Evolutionary conservation across 2,797 vertebrate species (phyloP).

Genomic region (Ispidina picta): DNA sequence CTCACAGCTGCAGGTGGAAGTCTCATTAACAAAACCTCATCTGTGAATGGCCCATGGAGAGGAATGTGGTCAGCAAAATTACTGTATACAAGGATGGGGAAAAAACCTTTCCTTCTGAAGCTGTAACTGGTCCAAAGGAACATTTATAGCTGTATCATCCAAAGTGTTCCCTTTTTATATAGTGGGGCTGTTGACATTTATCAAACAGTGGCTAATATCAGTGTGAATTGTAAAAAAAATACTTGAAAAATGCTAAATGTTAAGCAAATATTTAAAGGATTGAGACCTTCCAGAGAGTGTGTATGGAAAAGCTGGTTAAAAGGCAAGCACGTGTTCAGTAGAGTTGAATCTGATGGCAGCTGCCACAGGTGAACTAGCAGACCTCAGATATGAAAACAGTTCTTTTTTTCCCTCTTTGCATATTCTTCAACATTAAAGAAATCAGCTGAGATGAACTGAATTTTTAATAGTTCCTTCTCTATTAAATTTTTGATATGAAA

Average conservation of each 20-base stretch:
- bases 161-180: not conserved
- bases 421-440: not conserved
- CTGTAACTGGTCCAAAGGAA: not conserved
- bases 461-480: not conserved
- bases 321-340: not conserved
- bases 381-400: not conserved
- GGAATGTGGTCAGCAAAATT: not conserved
- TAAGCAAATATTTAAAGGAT: not conserved
- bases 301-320: not conserved
- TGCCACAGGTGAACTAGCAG: not conserved
- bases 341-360: not conserved
- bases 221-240: not conserved
- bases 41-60: not conserved
- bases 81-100: not conserved
- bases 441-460: not conserved
- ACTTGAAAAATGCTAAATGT: not conserved
- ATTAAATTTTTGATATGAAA: not conserved
- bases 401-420: not conserved
- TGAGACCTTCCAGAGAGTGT: not conserved
- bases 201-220: not conserved
- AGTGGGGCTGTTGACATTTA: not conserved
- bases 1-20: not conserved
- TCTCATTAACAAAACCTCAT: not conserved
- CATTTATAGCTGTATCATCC: not conserved
- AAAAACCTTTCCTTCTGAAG: not conserved